A percentile compares a stretch with the other conserved stretches of the same genome.
phyloP scores from a whole-genome alignment of 37 sponge, comb jelly and placozoan species.

The Halichondria panicea region DNA sequence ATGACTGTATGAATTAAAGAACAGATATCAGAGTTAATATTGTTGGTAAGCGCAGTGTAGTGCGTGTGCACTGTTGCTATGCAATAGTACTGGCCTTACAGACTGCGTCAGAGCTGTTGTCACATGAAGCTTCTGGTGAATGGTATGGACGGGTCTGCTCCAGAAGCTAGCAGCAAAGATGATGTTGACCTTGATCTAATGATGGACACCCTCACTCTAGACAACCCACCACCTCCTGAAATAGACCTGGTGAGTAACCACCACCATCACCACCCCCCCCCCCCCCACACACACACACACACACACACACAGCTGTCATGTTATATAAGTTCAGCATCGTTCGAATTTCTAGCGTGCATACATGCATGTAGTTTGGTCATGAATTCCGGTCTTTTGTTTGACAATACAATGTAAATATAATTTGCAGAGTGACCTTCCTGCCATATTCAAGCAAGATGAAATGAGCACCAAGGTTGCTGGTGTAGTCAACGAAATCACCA shows the following conservation, averaged over 20 bases:
- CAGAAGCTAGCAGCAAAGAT: conserved; percentile 24
- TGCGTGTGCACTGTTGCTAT: too few species aligned
- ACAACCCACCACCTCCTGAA: not conserved
- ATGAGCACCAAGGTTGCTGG: conserved; percentile 20
- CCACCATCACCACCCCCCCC: not conserved
- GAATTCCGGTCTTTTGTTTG: too few species aligned
- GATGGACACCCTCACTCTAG: conserved; percentile 45
- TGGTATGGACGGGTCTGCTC: conserved; percentile 11
- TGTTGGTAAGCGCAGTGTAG: too few species aligned
- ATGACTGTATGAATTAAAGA: too few species aligned
- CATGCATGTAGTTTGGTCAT: too few species aligned
- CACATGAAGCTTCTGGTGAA: conserved; percentile 49
- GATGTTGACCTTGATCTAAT: conserved; percentile 32
- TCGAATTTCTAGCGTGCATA: too few species aligned
- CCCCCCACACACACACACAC: too few species aligned
- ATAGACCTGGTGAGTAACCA: not conserved
- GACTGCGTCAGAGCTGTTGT: conserved; percentile 68
- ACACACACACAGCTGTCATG: too few species aligned
- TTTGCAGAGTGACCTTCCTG: not conserved
- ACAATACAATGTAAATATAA: too few species aligned
- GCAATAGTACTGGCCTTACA: not conserved
- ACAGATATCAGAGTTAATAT: too few species aligned
- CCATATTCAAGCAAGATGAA: conserved; percentile 8
- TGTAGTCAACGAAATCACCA: not conserved
- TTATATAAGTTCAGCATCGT: too few species aligned